Evolutionary conservation across 2,888 invertebrate species (phyloP), one percentile per base, ranked within the genome.

Genomic region (Chalcosyrphus nemorum): DNA sequence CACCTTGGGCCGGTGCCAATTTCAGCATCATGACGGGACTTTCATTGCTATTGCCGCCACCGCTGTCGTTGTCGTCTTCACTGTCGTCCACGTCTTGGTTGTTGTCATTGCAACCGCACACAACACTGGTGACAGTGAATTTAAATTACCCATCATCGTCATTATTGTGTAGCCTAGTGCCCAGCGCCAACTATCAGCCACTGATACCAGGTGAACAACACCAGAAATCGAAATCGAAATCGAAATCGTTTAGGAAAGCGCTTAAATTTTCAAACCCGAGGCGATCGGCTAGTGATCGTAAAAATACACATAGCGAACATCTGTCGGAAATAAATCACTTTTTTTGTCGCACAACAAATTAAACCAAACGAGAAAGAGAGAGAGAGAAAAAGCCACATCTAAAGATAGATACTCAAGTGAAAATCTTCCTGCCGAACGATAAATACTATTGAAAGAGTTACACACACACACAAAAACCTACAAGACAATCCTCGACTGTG

Each of bases 21-120:
- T 84, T 84, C 75, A 84, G 70, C 84, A 84, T 84, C 80, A 84
- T 84, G 84, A 84, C 84, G 84, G 84, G 80, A 84, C 70, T 84
- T 80, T 84, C 84, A 74, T 75, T 84, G 84, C 52, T 80, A 80
- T 80, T 84, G 70, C 80, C 80, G 74, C 75, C 74, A 80, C 84
- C 78, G 65, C 68, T 80, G 80, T 70, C 72, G 77, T 71, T 66
- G 70, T 71, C 74, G 70, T 70, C 57, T 38, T 76, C 76, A 65
- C 50, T 50, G 74, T 71, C 57, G 70, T 75, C 80, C 50, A 66
- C 66, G 80, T 80, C 74, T 63, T 75, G 63, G 84, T 80, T 80
- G 72, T 80, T 74, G 84, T 80, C 80, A 70, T 70, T 84, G 63
- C 74, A 74, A 59, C 74, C 65, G 43, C 57, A 66, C 72, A 80